Percentiles rank a stretch among this genome's conserved stretches.
Evolutionary conservation across 2,888 invertebrate species (phyloP).

Genomic region (Leptinotarsa juncta): DNA sequence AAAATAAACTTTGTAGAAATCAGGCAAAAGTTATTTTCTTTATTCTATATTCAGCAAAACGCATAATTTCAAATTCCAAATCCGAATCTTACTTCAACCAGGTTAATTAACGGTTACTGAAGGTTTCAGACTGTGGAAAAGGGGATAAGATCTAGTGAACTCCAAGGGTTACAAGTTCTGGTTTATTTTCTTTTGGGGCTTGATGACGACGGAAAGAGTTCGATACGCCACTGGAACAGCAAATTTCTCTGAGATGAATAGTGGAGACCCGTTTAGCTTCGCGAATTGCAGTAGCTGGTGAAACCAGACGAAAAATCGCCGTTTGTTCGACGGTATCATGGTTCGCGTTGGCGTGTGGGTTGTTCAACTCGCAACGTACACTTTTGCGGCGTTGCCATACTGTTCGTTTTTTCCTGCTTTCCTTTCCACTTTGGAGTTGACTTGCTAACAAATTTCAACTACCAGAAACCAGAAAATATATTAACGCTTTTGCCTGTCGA

Average conservation of each 20-base stretch:
- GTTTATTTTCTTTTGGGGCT: background rate
- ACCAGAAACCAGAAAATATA: no score
- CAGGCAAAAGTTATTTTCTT: no score
- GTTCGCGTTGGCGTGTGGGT: slow-evolving; percentile 14
- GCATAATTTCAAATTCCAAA: no score
- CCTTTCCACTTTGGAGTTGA: background rate
- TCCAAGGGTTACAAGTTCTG: background rate
- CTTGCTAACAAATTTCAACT: no score
- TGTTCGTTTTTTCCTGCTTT: background rate
- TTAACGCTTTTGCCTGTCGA: no score
- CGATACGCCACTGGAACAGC: background rate
- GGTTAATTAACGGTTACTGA: no score
- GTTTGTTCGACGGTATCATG: slow-evolving; percentile 6
- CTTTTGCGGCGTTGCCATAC: background rate
- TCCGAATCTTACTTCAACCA: no score
- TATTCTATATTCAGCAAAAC: no score
- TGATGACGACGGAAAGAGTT: background rate
- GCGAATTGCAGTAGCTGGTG: background rate
- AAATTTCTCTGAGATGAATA: background rate
- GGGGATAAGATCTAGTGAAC: background rate
- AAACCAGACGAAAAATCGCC: slow-evolving; percentile 11
- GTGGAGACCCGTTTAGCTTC: slow-evolving; percentile 12
- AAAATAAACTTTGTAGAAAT: no score
- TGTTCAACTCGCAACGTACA: slow-evolving; percentile 7
- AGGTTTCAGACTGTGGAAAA: no score